Base-by-base conservation (phyloP, 2,797 vertebrate genomes). In the Parambassis ranga region DNA sequence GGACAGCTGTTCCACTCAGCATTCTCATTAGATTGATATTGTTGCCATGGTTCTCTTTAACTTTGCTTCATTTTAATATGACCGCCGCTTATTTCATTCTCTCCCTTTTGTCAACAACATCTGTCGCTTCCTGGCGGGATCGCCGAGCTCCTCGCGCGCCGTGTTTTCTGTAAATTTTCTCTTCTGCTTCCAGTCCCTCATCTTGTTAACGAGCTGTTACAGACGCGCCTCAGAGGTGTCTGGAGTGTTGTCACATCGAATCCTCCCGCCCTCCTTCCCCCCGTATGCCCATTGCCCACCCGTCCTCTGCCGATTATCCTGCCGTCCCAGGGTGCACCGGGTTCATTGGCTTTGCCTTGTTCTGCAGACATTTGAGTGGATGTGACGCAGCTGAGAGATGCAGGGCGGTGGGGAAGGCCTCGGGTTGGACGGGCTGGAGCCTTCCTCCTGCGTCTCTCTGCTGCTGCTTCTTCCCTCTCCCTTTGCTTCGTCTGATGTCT, bases 1-100 rank as follows among this genome's bases (percentile, higher is more conserved):
- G 6, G 86, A 85, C 89, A 90, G 87, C 87, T 89, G 90, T 79
- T 88, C 83, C 79, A 80, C 79, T 88, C 79, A 77, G 78, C 71
- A 14, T 61, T 78, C 85, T 87, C 83, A 85, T 89, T 88, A 89
- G 78, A 86, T 71, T 83, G 83, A 88, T 86, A 79, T 71, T 77
- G 83, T 86, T 74, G 71, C 69, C 52, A 50, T 64, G 61, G 66
- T 79, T 85, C 69, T 86, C 75, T 84, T 75, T 79, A 53, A 66
- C 75, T 72, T 81, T 72, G 63, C 71, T 73, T 58, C 70, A 56
- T 85, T 86, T 64, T 49, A 68, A 70, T 83, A 70, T 79, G 79
- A 76, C 81, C 65, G 51, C 20, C 38, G 50, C 75, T 79, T 75
- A 70, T 72, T 84, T 33, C 62, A 20, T 51, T 65, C 50, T 36